These are phyloP conservation scores for Meandrusa payeni DNA, from an alignment of 2,888 invertebrate species.

Conservation along the genomic window DNA sequence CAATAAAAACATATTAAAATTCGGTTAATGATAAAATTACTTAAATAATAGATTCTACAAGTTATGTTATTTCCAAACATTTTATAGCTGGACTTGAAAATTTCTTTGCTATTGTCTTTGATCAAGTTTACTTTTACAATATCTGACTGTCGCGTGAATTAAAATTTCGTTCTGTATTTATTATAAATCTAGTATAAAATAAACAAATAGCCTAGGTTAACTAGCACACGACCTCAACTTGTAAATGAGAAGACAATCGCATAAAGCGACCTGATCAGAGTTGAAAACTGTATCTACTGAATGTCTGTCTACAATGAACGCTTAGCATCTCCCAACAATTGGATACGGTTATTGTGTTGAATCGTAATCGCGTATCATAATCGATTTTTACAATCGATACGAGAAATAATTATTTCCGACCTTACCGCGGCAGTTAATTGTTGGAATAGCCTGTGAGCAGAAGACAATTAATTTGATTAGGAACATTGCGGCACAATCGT, in stretches of 20 bases:
- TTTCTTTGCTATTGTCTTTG: too few relatives aligned
- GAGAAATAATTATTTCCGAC: conserved; percentile 66
- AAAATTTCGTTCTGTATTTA: too few relatives aligned
- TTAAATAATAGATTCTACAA: too few relatives aligned
- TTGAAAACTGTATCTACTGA: conserved; percentile 10
- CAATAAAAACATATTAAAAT: too few relatives aligned
- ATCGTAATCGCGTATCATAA: conserved; percentile 59
- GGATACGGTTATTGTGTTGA: conserved; percentile 62
- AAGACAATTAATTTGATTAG: conserved; percentile 67
- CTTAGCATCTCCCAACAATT: conserved; percentile 54
- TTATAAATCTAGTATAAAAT: too few relatives aligned
- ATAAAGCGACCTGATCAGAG: conserved; percentile 6
- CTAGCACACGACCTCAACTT: not conserved
- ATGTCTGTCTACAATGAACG: conserved; percentile 18
- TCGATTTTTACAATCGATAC: conserved; percentile 62
- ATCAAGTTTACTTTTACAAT: too few relatives aligned
- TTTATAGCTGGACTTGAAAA: too few relatives aligned
- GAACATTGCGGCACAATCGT: conserved; percentile 34
- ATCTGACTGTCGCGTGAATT: too few relatives aligned
- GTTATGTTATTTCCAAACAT: too few relatives aligned
- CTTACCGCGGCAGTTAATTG: conserved; percentile 66
- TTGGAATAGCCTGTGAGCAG: conserved; percentile 43
- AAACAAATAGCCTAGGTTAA: not conserved
- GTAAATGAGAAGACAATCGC: not conserved
- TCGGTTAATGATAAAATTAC: too few relatives aligned